Conservation (phyloP, 1,140 invertebrate genomes). For the Dendrolimus kikuchii region DNA sequence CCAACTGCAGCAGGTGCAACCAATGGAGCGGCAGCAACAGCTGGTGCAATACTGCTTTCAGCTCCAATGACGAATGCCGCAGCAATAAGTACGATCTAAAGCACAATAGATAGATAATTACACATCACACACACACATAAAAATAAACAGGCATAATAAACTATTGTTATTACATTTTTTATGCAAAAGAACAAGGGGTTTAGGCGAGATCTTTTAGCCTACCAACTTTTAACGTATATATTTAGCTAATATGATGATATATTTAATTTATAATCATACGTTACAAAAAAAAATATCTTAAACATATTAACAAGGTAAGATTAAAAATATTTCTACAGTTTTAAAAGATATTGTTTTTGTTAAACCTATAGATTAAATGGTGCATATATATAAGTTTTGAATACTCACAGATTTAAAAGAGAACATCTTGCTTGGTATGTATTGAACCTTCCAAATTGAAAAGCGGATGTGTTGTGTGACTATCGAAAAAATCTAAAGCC, state of each 20-base stretch:
- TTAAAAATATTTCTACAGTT: no score
- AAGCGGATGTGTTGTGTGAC: constrained; percentile 54
- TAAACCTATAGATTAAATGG: no score
- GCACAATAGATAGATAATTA: no score
- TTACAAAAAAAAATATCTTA: no score
- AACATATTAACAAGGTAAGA: no score
- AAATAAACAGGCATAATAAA: constrained; percentile 1
- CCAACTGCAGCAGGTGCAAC: constrained; percentile 48
- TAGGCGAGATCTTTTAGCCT: no score
- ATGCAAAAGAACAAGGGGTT: no score
- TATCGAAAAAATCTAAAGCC: constrained; percentile 38
- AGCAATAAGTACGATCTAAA: constrained; percentile 58
- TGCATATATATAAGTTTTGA: neutral
- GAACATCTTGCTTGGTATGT: constrained; percentile 60
- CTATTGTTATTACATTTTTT: no score
- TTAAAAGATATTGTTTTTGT: no score
- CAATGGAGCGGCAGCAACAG: constrained; percentile 36
- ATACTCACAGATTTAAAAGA: constrained; percentile 63
- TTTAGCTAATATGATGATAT: no score
- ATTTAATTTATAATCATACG: no score
- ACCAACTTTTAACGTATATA: no score
- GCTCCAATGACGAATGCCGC: constrained; percentile 45
- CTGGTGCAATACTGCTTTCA: constrained; percentile 55
- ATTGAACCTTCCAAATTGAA: constrained; percentile 57
- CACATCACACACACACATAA: neutral